Evolutionary conservation across 2,888 invertebrate genomes (phyloP).

Genomic region (Pimpla rufipes): DNA sequence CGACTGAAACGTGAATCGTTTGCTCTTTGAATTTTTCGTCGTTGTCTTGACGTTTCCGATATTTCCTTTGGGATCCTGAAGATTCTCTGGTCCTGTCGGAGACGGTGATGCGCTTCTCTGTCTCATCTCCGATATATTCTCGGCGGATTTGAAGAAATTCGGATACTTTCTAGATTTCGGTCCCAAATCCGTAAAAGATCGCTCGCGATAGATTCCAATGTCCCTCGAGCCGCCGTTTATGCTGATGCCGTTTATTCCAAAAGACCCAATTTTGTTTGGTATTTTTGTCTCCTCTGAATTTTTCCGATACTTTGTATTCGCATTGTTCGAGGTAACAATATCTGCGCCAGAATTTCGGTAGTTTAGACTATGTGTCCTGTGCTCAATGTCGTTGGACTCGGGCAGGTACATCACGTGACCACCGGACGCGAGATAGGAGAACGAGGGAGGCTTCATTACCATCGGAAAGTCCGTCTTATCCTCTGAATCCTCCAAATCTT

Average conservation of each 20-base stretch:
- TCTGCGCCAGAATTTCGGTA: slow-evolving; percentile 66
- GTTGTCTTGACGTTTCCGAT: slow-evolving; percentile 64
- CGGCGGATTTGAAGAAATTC: slow-evolving; percentile 85
- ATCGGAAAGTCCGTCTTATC: slow-evolving; percentile 75
- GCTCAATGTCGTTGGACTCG: slow-evolving; percentile 80
- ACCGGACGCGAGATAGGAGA: slow-evolving; percentile 88
- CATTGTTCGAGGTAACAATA: slow-evolving; percentile 63
- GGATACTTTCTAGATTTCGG: slow-evolving; percentile 65
- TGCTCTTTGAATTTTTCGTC: slow-evolving; percentile 84
- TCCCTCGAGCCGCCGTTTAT: slow-evolving; percentile 54
- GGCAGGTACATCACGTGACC: slow-evolving; percentile 94
- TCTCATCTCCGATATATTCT: slow-evolving; percentile 82
- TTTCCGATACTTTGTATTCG: slow-evolving; percentile 69
- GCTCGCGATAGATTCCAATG: slow-evolving; percentile 69
- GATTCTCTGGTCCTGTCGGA: slow-evolving; percentile 79
- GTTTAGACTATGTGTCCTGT: slow-evolving; percentile 74
- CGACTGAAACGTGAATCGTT: slow-evolving; percentile 94
- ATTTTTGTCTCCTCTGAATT: slow-evolving; percentile 61
- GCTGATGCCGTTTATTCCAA: slow-evolving; percentile 65
- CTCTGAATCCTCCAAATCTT: slow-evolving; percentile 72
- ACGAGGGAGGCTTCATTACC: slow-evolving; percentile 83
- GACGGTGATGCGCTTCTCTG: slow-evolving; percentile 72
- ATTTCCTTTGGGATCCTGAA: slow-evolving; percentile 80
- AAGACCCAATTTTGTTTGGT: slow-evolving; percentile 55
- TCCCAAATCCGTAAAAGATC: slow-evolving; percentile 66